phyloP scores from a whole-genome alignment of 2,113 vertebrate genomes.

The Glareola pratincola region DNA sequence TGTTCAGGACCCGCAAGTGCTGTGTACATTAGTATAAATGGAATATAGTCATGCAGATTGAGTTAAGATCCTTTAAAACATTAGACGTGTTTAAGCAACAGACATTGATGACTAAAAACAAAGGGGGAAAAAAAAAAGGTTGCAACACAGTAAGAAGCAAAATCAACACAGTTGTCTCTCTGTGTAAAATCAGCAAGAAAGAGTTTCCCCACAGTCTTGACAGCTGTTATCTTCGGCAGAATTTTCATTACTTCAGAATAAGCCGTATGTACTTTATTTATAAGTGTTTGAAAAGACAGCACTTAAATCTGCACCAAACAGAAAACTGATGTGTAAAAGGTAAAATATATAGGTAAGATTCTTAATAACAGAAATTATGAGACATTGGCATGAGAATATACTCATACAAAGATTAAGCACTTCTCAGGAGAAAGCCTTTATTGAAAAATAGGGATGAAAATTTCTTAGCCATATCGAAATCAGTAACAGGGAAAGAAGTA shows the following conservation, averaged over 20 bases:
- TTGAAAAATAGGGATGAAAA: background rate
- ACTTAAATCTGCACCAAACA: background rate
- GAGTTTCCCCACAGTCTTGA: conserved; percentile 8
- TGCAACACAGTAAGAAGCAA: conserved; percentile 13
- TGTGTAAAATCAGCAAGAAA: conserved; percentile 23
- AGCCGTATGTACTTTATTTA: conserved; percentile 42
- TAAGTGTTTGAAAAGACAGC: conserved; percentile 33
- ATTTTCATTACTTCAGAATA: conserved; percentile 45
- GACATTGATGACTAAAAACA: background rate
- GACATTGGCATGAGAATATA: background rate
- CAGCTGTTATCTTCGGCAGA: conserved; percentile 47
- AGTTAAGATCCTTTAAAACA: background rate
- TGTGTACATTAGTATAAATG: background rate
- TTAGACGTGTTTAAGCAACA: conserved; percentile 20
- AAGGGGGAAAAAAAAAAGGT: background rate
- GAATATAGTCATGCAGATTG: background rate
- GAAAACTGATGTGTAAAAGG: background rate
- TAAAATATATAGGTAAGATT: background rate
- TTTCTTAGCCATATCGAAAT: background rate
- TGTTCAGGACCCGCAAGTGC: background rate
- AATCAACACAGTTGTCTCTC: conserved; percentile 27
- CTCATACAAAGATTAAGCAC: background rate
- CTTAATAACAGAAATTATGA: background rate
- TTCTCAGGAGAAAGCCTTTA: background rate
- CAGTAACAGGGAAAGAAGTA: background rate